These are phyloP conservation scores for Manis javanica DNA, from an alignment of 2,797 vertebrate genomes.

Conservation along the genomic window DNA sequence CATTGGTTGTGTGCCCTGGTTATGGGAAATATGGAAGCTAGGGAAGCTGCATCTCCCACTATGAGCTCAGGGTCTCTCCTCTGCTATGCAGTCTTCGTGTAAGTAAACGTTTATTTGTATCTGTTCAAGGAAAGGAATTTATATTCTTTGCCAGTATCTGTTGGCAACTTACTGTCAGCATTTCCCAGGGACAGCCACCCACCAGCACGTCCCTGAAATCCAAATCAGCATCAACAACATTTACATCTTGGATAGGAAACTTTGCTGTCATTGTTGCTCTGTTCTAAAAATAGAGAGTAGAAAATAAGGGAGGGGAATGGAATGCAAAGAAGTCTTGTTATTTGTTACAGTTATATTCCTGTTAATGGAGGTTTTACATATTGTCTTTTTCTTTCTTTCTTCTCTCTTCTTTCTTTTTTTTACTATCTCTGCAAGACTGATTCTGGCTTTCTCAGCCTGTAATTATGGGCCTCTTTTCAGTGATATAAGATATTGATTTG, in stretches of 20 bases:
- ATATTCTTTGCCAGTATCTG: conserved; percentile 7
- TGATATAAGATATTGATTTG: conserved; percentile 69
- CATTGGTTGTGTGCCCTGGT: not conserved
- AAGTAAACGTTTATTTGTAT: not conserved
- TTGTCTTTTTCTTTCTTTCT: not conserved
- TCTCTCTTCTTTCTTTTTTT: not conserved
- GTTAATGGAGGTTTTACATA: conserved; percentile 40
- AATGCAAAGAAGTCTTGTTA: not conserved
- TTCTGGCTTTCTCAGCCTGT: not conserved
- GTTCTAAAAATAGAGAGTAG: conserved; percentile 61
- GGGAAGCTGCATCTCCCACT: not conserved
- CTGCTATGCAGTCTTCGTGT: not conserved
- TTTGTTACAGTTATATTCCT: conserved; percentile 6
- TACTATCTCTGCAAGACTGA: conserved; percentile 46
- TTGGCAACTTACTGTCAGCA: conserved; percentile 16
- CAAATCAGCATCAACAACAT: conserved; percentile 57
- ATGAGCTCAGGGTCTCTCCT: not conserved
- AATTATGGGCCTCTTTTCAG: conserved; percentile 54
- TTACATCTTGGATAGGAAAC: not conserved
- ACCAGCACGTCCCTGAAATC: conserved; percentile 37
- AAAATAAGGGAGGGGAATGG: not conserved
- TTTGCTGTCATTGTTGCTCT: conserved; percentile 36
- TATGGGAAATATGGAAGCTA: not conserved
- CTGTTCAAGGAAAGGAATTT: conserved; percentile 40
- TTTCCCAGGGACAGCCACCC: conserved; percentile 44